A percentile compares a stretch with the other conserved stretches of the same genome.
Evolutionary conservation across 2,797 vertebrate species (phyloP).

Genomic region (Esox masquinongy): DNA sequence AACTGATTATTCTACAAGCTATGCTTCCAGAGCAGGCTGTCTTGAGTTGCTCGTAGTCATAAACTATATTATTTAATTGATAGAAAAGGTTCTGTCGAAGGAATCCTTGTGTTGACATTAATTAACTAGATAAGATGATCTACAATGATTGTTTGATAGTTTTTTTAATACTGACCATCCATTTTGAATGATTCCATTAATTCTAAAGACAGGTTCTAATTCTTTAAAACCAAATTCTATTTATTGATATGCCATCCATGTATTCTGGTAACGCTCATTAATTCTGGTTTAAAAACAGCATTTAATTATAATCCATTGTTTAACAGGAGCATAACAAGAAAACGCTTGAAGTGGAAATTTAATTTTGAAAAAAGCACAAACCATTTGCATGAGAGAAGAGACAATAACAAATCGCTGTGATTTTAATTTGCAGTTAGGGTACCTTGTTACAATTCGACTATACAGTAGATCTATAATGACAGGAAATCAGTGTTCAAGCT

Average conservation of each 20-base stretch:
- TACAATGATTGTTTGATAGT: neutral
- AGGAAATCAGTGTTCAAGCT: slow-evolving; percentile 27
- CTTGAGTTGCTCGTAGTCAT: neutral
- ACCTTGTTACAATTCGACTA: slow-evolving; percentile 21
- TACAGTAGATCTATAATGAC: slow-evolving; percentile 44
- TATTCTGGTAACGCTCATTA: slow-evolving; percentile 32
- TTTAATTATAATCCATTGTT: slow-evolving; percentile 66
- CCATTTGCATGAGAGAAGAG: slow-evolving; percentile 62
- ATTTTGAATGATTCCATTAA: neutral
- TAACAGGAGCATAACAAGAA: slow-evolving; percentile 63
- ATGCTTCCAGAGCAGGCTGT: neutral
- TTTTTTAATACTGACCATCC: neutral
- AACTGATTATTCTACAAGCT: neutral
- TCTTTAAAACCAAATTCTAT: neutral
- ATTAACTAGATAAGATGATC: neutral
- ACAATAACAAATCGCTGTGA: slow-evolving; percentile 58
- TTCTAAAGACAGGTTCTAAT: slow-evolving; percentile 1
- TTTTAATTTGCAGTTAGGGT: slow-evolving; percentile 52
- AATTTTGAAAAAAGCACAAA: slow-evolving; percentile 48
- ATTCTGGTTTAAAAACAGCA: slow-evolving; percentile 50
- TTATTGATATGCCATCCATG: slow-evolving; percentile 19
- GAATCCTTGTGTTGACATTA: neutral
- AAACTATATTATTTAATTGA: neutral
- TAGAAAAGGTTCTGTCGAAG: neutral
- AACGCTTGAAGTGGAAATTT: slow-evolving; percentile 66